phyloP scores from a whole-genome alignment of 2,113 vertebrate species.

The Antechinus flavipes region DNA sequence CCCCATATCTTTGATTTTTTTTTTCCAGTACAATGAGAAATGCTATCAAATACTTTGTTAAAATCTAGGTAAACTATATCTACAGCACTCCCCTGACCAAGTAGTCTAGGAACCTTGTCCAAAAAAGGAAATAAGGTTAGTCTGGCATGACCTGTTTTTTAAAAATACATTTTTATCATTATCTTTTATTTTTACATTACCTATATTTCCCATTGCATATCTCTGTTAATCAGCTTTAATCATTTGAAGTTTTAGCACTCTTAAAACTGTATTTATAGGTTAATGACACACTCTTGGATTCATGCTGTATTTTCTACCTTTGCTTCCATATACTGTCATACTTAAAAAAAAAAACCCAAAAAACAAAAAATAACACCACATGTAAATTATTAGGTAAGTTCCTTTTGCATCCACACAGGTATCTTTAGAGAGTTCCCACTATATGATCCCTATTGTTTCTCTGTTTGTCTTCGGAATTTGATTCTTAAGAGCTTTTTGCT shows the following conservation, averaged over 20 bases:
- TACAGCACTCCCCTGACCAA: neutral
- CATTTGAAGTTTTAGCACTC: neutral
- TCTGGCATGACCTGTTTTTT: neutral
- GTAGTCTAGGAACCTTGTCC: neutral
- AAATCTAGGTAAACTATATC: neutral
- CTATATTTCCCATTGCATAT: neutral
- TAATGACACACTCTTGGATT: neutral
- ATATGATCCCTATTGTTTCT: neutral
- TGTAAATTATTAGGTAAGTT: neutral
- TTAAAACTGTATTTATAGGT: neutral
- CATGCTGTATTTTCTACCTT: neutral
- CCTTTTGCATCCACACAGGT: neutral
- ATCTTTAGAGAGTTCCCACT: neutral
- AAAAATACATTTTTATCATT: constrained; percentile 1
- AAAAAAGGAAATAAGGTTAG: neutral
- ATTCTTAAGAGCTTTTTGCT: neutral
- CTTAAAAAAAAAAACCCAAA: neutral
- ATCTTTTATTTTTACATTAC: neutral
- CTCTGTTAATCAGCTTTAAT: neutral
- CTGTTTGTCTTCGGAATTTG: neutral
- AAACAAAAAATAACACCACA: neutral
- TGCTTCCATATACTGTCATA: neutral
- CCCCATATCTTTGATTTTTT: neutral
- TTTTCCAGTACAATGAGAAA: neutral
- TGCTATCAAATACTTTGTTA: neutral